phyloP scores from a whole-genome alignment of 2,888 invertebrate species.

The Vanessa cardui region DNA sequence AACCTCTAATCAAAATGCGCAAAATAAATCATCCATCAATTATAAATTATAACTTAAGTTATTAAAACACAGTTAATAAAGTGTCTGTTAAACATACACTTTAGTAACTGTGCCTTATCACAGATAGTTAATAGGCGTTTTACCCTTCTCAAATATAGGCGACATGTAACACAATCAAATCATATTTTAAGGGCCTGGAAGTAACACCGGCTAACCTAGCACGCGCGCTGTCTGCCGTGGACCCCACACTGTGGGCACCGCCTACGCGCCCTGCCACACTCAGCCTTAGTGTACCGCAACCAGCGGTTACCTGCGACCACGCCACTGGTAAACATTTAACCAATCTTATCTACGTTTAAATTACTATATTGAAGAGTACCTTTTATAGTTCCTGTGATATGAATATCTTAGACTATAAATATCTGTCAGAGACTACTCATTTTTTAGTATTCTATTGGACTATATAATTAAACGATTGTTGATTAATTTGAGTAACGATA shows the following conservation, averaged over 20 bases:
- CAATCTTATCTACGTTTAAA: neutral
- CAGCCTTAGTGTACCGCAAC: conserved; percentile 85
- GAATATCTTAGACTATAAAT: neutral
- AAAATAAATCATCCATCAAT: too few relatives aligned
- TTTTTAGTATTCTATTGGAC: neutral
- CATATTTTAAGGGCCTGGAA: conserved; percentile 76
- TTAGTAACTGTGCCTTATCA: too few relatives aligned
- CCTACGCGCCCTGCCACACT: conserved; percentile 87
- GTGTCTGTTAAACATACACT: too few relatives aligned
- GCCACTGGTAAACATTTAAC: conserved; percentile 52
- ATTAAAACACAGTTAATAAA: too few relatives aligned
- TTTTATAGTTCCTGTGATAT: neutral
- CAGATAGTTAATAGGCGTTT: neutral
- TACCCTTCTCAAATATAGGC: neutral
- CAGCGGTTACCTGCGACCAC: conserved; percentile 56
- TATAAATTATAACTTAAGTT: too few relatives aligned
- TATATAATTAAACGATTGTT: neutral
- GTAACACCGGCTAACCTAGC: conserved; percentile 85
- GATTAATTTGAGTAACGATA: too few relatives aligned
- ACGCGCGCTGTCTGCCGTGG: conserved; percentile 85
- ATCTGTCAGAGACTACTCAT: neutral
- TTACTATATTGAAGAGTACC: neutral
- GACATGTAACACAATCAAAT: neutral
- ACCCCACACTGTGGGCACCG: conserved; percentile 86
- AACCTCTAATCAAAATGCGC: too few relatives aligned